A percentile compares a stretch with the other conserved stretches of the same genome.
Conservation (phyloP, 2,888 invertebrate genomes). For the Holacanthella duospinosa region DNA sequence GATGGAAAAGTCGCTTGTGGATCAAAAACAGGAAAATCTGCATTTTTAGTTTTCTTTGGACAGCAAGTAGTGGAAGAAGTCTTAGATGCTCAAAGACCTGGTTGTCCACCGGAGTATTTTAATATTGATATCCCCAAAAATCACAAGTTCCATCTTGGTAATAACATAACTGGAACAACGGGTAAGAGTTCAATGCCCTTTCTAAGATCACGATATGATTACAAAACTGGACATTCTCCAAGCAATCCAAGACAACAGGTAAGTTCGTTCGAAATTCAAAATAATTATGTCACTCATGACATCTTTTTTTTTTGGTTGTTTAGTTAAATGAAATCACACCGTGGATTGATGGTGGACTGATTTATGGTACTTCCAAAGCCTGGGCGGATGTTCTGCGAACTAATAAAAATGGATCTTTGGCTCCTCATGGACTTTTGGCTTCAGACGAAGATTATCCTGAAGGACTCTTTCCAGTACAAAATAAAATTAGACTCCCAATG, state of each 20-base stretch:
- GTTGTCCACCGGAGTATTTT: slow-evolving; percentile 53
- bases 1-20: slow-evolving; percentile 23
- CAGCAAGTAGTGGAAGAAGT: slow-evolving; percentile 55
- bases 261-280: neutral
- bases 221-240: slow-evolving; percentile 48
- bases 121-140: slow-evolving; percentile 48
- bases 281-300: neutral
- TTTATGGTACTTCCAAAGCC: slow-evolving; percentile 51
- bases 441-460: slow-evolving; percentile 40
- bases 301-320: neutral
- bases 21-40: slow-evolving; percentile 48
- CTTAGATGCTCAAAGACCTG: slow-evolving; percentile 51
- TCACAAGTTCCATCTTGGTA: slow-evolving; percentile 41
- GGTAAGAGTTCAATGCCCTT: slow-evolving; percentile 45
- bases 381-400: slow-evolving; percentile 50
- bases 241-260: slow-evolving; percentile 54
- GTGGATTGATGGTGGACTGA: slow-evolving; percentile 51
- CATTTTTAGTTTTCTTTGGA: slow-evolving; percentile 52
- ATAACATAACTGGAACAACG: slow-evolving; percentile 35
- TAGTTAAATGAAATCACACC: slow-evolving; percentile 53
- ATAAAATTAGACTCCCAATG: slow-evolving; percentile 47
- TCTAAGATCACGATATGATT: slow-evolving; percentile 48
- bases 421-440: slow-evolving; percentile 44
- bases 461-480: slow-evolving; percentile 47
- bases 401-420: slow-evolving; percentile 45